Evolutionary conservation across 2,113 vertebrate species (phyloP), one percentile per base, ranked within the genome.

Genomic region (Notiomystis cincta): DNA sequence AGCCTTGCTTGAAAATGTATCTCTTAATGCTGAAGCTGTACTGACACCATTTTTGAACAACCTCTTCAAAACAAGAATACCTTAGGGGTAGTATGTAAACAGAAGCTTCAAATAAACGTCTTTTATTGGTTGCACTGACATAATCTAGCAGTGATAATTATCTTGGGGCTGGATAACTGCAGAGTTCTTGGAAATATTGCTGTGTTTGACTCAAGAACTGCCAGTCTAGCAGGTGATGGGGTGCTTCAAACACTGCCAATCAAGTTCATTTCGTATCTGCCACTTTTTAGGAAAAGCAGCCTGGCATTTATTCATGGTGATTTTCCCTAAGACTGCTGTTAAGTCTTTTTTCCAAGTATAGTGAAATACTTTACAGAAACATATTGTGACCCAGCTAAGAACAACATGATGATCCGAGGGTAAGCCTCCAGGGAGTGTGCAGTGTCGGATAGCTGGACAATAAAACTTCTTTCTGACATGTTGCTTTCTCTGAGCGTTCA

Each of bases 401-500:
- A 14, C 1, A 3, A 11, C 23, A 50, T 15, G 13, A 67, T 58
- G 51, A 75, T 67, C 2, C 0, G 13, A 80, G 38, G 35, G 19
- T 40, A 88, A 86, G 15, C 30, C 18, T 79, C 38, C 51, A 65
- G 57, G 2, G 12, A 58, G 54, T 0, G 0, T 73, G 72, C 27
- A 11, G 76, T 77, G 48, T 82, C 0, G 0, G 47, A 45, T 45
- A 91, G 24, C 57, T 73, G 56, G 58, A 38, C 51, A 27, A 7
- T 65, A 79, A 75, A 90, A 38, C 71, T 53, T 91, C 33, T 35
- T 54, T 35, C 30, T 85, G 80, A 18, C 61, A 4, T 28, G 7
- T 78, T 95, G 82, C 44, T 94, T 83, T 96, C 90, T 75, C 21
- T 67, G 77, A 65, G 23, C 3, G 1, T 18, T 95, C 67, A 73